Evolutionary conservation across 2,797 vertebrate genomes (phyloP), one percentile per base, ranked within the genome.

Genomic region (Lindbergichthys nudifrons): DNA sequence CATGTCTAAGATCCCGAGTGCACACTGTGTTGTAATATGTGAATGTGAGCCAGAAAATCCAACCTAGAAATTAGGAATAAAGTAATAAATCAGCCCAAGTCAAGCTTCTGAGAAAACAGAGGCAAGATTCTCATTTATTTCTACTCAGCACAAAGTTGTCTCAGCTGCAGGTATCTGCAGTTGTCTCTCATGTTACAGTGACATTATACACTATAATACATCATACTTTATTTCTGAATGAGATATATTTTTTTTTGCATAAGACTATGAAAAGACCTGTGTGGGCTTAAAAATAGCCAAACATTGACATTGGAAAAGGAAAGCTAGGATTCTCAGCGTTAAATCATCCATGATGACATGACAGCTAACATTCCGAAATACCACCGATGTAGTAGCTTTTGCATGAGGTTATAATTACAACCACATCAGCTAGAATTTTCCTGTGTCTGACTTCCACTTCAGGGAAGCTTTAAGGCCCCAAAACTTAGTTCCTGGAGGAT

Each of bases 281-380:
- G 78, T 48, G 39, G 53, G 50, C 21, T 47, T 63, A 68, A 73
- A 70, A 74, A 80, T 58, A 59, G 52, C 42, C 23, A 80, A 88
- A 87, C 70, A 85, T 84, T 85, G 79, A 85, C 52, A 81, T 70
- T 84, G 76, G 83, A 84, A 69, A 78, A 68, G 69, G 56, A 80
- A 70, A 73, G 62, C 71, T 71, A 36, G 26, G 30, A 39, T 67
- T 73, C 50, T 65, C 21, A 77, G 60, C 66, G 77, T 57, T 75
- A 47, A 42, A 43, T 59, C 57, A 58, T 59, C 43, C 39, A 19
- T 65, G 56, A 66, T 73, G 68, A 77, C 58, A 77, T 53, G 51
- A 67, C 59, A 71, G 56, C 48, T 51, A 47, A 70, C 48, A 43
- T 64, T 80, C 58, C 62, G 51, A 56, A 59, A 76, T 72, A 73